These are phyloP conservation scores for Coelopa pilipes DNA, from an alignment of 2,888 invertebrate species.

Conservation along the genomic window DNA sequence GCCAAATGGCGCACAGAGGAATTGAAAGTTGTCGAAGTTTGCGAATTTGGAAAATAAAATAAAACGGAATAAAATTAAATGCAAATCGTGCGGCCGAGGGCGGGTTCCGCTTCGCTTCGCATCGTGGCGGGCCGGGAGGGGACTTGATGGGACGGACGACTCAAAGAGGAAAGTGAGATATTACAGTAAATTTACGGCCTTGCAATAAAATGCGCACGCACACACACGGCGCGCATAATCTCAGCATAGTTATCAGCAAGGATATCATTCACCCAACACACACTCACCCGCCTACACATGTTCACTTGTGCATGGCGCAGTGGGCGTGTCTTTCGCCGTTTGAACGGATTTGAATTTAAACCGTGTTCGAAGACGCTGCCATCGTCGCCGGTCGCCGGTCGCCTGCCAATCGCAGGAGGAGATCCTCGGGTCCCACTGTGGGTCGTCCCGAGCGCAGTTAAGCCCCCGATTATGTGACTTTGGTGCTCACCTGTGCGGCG, in stretches of 20 bases:
- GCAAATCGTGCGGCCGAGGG: conserved; percentile 20
- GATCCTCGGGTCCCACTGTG: not conserved
- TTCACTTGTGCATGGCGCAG: conserved; percentile 1
- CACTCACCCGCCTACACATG: not conserved
- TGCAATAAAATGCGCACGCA: conserved; percentile 12
- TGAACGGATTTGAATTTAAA: conserved; percentile 22
- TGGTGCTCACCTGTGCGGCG: not conserved
- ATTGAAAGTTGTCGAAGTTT: conserved; percentile 34
- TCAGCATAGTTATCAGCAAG: conserved; percentile 18
- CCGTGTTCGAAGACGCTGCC: not conserved
- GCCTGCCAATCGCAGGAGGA: conserved; percentile 19
- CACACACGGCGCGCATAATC: not conserved
- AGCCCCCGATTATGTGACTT: conserved; percentile 28
- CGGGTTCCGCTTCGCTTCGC: no score
- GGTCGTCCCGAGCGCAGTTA: not conserved
- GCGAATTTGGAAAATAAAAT: conserved; percentile 29
- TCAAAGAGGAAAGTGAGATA: not conserved
- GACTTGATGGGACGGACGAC: not conserved
- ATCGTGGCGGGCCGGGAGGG: not conserved
- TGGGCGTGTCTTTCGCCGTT: not conserved
- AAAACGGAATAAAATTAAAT: conserved; percentile 33
- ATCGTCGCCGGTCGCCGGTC: not conserved
- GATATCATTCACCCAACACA: conserved; percentile 9
- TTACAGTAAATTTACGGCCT: conserved; percentile 12
- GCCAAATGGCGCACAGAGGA: conserved; percentile 29